These are phyloP conservation scores for Pangasius macronema DNA, from an alignment of 2,797 vertebrate genomes.

Conservation along the genomic window DNA sequence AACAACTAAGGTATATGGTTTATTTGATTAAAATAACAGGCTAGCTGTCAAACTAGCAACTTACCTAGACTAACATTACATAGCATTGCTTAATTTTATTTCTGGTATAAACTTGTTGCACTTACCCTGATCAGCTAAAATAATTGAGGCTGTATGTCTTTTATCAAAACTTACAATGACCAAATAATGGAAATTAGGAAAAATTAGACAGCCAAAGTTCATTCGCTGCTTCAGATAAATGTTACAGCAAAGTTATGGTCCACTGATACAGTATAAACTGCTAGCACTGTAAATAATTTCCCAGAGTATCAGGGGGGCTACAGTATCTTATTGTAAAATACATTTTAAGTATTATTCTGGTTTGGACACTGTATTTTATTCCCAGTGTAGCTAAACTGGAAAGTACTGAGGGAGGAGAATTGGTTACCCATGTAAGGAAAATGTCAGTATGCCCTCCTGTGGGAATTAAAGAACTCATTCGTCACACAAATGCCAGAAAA, in stretches of 20 bases:
- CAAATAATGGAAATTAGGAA: not conserved
- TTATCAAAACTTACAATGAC: not conserved
- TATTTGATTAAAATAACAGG: not conserved
- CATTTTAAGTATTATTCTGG: slow-evolving; percentile 7
- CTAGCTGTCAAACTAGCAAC: not conserved
- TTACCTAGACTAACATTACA: not conserved
- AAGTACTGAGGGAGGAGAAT: slow-evolving; percentile 35
- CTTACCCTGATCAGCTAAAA: not conserved
- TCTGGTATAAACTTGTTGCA: not conserved
- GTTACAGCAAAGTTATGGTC: not conserved
- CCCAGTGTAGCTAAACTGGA: not conserved
- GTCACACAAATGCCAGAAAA: slow-evolving; percentile 49
- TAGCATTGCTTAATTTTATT: not conserved
- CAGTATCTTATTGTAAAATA: not conserved
- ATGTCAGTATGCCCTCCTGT: slow-evolving; percentile 46
- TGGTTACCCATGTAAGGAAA: slow-evolving; percentile 48
- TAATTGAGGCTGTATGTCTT: not conserved
- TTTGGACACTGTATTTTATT: not conserved
- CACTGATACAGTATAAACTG: not conserved
- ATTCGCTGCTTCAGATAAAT: not conserved
- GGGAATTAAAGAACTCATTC: slow-evolving; percentile 48
- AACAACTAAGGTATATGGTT: not conserved
- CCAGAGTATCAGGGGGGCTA: not conserved
- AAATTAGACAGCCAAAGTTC: not conserved
- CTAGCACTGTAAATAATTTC: not conserved